Conservation (phyloP, 2,888 invertebrate species). For the Trachelus stipa region DNA sequence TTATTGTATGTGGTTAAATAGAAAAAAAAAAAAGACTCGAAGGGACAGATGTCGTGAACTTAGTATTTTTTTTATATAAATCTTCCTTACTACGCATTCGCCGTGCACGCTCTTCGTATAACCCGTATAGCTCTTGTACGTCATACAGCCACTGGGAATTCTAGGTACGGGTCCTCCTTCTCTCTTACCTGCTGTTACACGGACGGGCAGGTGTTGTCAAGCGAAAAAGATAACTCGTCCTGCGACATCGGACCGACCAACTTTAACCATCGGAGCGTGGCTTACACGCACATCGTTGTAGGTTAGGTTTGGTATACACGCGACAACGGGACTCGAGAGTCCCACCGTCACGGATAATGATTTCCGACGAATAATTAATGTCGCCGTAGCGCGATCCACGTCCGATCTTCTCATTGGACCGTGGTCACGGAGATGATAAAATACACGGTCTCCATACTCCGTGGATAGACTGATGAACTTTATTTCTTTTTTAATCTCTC, state of each 20-base stretch:
- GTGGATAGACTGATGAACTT: too few species aligned
- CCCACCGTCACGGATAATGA: neutral
- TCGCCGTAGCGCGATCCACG: too few species aligned
- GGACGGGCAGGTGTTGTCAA: slow-evolving; percentile 9
- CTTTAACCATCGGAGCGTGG: neutral
- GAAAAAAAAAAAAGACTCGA: neutral
- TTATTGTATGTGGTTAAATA: neutral
- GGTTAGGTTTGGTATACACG: neutral
- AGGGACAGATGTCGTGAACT: neutral
- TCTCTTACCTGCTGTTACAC: neutral
- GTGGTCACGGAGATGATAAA: too few species aligned
- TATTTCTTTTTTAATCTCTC: too few species aligned
- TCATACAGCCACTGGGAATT: neutral
- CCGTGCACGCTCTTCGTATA: neutral
- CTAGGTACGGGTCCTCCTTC: neutral
- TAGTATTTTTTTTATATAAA: neutral
- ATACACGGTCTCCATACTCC: too few species aligned
- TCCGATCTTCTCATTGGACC: too few species aligned
- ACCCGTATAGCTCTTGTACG: neutral
- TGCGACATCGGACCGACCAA: neutral
- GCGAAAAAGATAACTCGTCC: neutral
- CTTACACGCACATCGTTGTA: neutral
- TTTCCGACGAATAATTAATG: neutral
- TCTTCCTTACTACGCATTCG: neutral
- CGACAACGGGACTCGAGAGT: neutral